phyloP scores from a whole-genome alignment of 2,797 vertebrate genomes.

The Bucorvus abyssinicus region DNA sequence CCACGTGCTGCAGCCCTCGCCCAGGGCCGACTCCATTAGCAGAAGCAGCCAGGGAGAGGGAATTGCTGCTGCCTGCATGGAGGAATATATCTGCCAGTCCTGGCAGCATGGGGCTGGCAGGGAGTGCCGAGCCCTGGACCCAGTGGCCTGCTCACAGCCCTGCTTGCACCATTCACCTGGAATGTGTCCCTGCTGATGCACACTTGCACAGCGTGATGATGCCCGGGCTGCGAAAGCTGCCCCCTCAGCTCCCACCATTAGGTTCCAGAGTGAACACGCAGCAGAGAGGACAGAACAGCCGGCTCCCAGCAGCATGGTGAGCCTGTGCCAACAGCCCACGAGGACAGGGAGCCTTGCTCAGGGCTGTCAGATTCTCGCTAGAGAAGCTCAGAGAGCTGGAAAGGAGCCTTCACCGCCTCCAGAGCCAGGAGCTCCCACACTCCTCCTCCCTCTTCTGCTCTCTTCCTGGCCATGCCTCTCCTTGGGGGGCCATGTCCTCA shows the following conservation, averaged over 20 bases:
- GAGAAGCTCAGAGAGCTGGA: conserved; percentile 22
- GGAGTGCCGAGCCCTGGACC: not conserved
- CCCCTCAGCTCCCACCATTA: conserved; percentile 20
- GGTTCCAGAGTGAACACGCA: conserved; percentile 1
- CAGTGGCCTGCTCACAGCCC: not conserved
- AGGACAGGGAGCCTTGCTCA: not conserved
- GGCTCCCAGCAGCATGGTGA: not conserved
- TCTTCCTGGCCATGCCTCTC: not conserved
- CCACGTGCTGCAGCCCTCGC: not conserved
- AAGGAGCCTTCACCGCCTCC: conserved; percentile 17
- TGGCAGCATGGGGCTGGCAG: not conserved
- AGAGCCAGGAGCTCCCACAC: not conserved
- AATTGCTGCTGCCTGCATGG: not conserved
- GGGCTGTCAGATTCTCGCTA: conserved; percentile 13
- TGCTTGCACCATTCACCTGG: not conserved
- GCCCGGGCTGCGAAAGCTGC: not conserved
- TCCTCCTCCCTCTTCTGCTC: not conserved
- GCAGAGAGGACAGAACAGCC: conserved; percentile 5
- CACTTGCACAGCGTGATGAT: fast-evolving
- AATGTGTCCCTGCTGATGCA: not conserved
- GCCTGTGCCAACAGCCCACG: conserved; percentile 2
- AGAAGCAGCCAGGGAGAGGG: not conserved
- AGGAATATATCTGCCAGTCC: not conserved
- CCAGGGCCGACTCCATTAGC: not conserved
- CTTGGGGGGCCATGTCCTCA: not conserved